Conservation (phyloP, 2,113 vertebrate genomes). For the Heliornis fulica region DNA sequence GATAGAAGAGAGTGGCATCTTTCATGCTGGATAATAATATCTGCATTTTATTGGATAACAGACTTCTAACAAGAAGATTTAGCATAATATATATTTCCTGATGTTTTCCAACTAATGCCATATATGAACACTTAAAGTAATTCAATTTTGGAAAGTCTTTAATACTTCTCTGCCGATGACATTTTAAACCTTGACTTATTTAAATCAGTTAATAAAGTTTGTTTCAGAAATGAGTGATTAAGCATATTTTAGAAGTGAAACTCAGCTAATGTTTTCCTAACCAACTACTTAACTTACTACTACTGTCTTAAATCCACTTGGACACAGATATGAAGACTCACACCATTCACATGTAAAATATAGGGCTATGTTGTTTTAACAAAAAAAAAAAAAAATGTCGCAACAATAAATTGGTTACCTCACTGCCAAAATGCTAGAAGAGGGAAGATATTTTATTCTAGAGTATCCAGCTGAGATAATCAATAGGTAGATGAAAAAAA, state of each 20-base stretch:
- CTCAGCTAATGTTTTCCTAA: neutral
- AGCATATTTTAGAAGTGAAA: neutral
- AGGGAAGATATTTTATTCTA: neutral
- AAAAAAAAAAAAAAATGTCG: neutral
- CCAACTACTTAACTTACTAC: neutral
- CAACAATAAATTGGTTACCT: neutral
- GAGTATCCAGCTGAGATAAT: neutral
- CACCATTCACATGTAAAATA: neutral
- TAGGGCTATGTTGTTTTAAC: neutral
- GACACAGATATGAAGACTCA: neutral
- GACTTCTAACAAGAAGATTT: neutral
- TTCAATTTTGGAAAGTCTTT: neutral
- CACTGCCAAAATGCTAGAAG: neutral
- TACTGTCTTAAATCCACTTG: neutral
- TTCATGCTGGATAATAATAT: neutral
- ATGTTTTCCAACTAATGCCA: neutral
- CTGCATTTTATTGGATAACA: neutral
- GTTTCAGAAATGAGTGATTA: neutral
- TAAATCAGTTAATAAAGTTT: neutral
- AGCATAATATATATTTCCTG: neutral
- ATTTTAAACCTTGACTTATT: neutral
- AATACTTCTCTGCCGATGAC: neutral
- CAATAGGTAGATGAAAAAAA: neutral
- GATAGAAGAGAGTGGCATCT: neutral
- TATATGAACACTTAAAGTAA: neutral